phyloP scores from a whole-genome alignment of 30 jellyfish, hydroid and myxozoan species.

The Pelagia noctiluca region DNA sequence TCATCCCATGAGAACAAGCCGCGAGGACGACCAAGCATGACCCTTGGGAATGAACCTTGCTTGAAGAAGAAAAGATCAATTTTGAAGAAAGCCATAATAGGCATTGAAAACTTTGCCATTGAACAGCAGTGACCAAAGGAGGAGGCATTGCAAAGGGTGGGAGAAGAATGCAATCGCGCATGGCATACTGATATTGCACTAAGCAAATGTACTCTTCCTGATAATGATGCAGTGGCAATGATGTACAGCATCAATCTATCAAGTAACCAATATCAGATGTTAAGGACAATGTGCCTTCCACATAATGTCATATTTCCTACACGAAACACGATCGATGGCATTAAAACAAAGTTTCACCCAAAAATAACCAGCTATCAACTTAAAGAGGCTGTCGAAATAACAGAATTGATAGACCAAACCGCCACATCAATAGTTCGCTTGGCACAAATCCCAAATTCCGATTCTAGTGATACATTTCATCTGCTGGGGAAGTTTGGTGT shows the following conservation, averaged over 20 bases:
- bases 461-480: not conserved
- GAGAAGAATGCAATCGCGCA: not conserved
- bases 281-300: not conserved
- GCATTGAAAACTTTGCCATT: not conserved
- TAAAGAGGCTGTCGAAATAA: not conserved
- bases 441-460: not conserved
- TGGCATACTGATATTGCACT: slow-evolving; percentile 1
- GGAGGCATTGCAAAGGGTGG: slow-evolving; percentile 11
- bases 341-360: slow-evolving; percentile 17
- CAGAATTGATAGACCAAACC: not conserved
- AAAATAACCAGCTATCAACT: slow-evolving; percentile 7
- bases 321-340: not conserved
- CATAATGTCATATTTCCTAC: slow-evolving; percentile 6
- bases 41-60: slow-evolving; percentile 11
- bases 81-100: slow-evolving; percentile 4
- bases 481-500: slow-evolving; percentile 12
- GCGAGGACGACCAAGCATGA: slow-evolving; percentile 1
- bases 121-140: not conserved
- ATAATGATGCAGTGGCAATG: not conserved
- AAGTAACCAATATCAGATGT: slow-evolving; percentile 5
- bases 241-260: not conserved
- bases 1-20: not conserved
- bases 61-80: slow-evolving; percentile 18
- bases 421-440: not conserved
- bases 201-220: not conserved